Evolutionary conservation across 2,113 vertebrate species (phyloP).

Genomic region (Datnioides undecimradiatus): DNA sequence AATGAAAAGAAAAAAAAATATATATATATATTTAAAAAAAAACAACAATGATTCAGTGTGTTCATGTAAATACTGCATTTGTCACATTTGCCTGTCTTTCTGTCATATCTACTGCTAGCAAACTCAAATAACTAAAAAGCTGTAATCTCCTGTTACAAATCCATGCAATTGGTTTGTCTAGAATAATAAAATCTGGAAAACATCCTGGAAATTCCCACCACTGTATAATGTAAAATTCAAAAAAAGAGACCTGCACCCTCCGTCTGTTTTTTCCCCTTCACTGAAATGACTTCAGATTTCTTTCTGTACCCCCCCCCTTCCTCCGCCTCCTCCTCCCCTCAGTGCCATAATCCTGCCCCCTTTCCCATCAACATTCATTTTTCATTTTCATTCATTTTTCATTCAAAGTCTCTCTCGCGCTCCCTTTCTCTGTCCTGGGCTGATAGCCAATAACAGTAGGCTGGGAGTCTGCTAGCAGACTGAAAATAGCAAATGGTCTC

Average conservation of each 20-base stretch:
- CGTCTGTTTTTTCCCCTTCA: slow-evolving; percentile 6
- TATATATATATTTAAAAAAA: too few relatives aligned
- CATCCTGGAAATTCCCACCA: slow-evolving; percentile 29
- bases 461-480: slow-evolving; percentile 59
- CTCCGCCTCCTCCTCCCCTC: slow-evolving; percentile 19
- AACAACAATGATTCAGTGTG: neutral
- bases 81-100: neutral
- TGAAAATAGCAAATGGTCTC: slow-evolving; percentile 73
- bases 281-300: slow-evolving; percentile 51
- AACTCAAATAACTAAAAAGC: neutral
- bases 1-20: neutral
- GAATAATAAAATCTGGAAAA: slow-evolving; percentile 35
- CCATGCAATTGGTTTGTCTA: neutral
- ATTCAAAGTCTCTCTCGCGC: slow-evolving; percentile 68
- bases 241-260: slow-evolving; percentile 27
- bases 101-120: neutral
- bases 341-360: slow-evolving; percentile 57
- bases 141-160: slow-evolving; percentile 19
- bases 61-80: neutral
- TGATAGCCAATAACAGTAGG: slow-evolving; percentile 77
- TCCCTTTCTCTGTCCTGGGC: slow-evolving; percentile 67
- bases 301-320: neutral
- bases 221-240: slow-evolving; percentile 23
- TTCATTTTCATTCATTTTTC: slow-evolving; percentile 80
- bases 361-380: slow-evolving; percentile 79